These are phyloP conservation scores for Isurus oxyrinchus DNA, from an alignment of 2,113 vertebrate species.

Conservation along the genomic window DNA sequence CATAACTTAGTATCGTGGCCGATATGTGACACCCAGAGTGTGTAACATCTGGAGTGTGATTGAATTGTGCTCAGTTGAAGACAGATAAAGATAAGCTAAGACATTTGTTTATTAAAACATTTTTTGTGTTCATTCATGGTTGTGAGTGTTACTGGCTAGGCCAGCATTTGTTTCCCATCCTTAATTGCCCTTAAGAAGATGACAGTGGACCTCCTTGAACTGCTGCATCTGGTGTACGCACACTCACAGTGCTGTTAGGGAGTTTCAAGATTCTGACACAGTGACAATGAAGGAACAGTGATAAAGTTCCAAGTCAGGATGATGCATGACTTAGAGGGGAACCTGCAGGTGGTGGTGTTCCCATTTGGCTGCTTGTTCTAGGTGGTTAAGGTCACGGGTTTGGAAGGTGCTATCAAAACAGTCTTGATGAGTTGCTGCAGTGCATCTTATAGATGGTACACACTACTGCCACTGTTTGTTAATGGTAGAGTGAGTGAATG, in stretches of 20 bases:
- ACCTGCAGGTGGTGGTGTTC: no score
- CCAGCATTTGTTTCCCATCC: no score
- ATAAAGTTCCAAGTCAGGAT: no score
- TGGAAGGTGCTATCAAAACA: not conserved
- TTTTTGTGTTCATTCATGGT: no score
- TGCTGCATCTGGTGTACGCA: no score
- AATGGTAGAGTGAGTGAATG: not conserved
- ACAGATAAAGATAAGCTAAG: not conserved
- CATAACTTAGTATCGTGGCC: not conserved
- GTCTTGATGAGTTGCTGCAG: not conserved
- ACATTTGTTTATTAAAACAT: not conserved
- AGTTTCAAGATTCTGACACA: no score
- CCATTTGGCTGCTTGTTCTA: not conserved
- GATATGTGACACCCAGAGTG: not conserved
- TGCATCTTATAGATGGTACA: not conserved
- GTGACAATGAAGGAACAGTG: no score
- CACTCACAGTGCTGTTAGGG: no score
- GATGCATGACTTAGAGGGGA: no score
- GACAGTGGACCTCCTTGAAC: no score
- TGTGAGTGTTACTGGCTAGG: no score
- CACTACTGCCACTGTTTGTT: not conserved
- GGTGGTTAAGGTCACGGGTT: not conserved
- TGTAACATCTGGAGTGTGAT: not conserved
- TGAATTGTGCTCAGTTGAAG: not conserved
- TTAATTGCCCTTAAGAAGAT: no score